phyloP scores from a whole-genome alignment of 2,888 invertebrate species.

The Xylota sylvarum region DNA sequence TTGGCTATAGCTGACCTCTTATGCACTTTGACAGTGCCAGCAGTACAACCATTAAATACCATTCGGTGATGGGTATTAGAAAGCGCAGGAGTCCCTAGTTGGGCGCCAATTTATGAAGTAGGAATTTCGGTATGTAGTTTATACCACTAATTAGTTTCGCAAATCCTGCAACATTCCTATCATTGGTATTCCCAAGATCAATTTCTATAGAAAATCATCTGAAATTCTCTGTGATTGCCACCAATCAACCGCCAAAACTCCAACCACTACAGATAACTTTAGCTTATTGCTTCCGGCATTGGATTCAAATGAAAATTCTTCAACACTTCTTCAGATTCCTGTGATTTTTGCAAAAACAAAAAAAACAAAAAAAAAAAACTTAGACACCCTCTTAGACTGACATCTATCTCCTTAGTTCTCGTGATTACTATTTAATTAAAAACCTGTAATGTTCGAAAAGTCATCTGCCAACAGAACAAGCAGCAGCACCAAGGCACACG shows the following conservation, averaged over 20 bases:
- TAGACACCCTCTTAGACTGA: conserved; percentile 44
- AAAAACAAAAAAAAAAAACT: conserved; percentile 1
- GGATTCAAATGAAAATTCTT: conserved; percentile 43
- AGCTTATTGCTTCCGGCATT: background rate
- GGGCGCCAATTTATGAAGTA: too few relatives aligned
- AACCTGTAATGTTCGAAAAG: conserved; percentile 70
- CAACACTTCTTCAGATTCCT: conserved; percentile 31
- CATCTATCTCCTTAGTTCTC: conserved; percentile 36
- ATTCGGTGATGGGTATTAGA: too few relatives aligned
- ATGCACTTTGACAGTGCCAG: too few relatives aligned
- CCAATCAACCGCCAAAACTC: background rate
- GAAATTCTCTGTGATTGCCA: too few relatives aligned
- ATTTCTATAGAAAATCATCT: too few relatives aligned
- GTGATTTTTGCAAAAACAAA: conserved; percentile 2
- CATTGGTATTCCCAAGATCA: too few relatives aligned
- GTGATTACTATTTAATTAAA: conserved; percentile 76
- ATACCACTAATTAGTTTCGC: too few relatives aligned
- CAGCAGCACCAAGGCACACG: conserved; percentile 26
- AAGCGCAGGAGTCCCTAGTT: too few relatives aligned
- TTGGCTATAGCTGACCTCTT: too few relatives aligned
- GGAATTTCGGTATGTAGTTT: too few relatives aligned
- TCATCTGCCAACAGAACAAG: conserved; percentile 58
- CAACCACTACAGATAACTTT: background rate
- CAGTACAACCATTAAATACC: too few relatives aligned
- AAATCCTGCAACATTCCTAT: too few relatives aligned